These are phyloP conservation scores for Drosophila suboccidentalis DNA, from an alignment of 2,888 invertebrate species.

Conservation along the genomic window DNA sequence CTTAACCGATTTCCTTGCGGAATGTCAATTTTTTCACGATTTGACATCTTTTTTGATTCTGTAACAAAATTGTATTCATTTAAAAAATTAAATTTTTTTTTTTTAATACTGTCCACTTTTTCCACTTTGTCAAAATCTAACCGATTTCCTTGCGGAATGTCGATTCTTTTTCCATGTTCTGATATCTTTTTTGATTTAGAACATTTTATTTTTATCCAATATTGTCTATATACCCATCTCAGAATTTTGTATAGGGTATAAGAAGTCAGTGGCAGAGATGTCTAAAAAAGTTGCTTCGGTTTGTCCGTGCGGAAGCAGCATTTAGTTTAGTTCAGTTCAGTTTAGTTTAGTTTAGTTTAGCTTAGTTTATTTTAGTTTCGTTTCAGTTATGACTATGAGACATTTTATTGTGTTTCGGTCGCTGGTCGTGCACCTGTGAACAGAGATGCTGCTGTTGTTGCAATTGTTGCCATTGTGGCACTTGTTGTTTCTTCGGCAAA, in stretches of 20 bases:
- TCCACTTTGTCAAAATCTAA: no score
- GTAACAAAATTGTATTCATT: no score
- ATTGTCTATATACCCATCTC: not conserved
- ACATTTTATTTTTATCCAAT: no score
- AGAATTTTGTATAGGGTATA: not conserved
- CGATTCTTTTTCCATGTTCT: no score
- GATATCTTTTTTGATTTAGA: no score
- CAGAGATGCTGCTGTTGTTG: constrained; percentile 21
- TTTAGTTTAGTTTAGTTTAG: constrained; percentile 37
- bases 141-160: no score
- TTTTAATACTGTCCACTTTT: no score
- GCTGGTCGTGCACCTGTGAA: constrained; percentile 47
- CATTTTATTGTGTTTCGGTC: constrained; percentile 55
- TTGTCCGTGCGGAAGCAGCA: constrained; percentile 46
- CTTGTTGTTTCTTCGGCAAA: constrained; percentile 18
- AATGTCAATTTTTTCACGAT: no score
- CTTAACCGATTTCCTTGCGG: no score
- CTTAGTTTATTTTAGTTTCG: constrained; percentile 29
- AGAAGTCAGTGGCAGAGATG: constrained; percentile 14
- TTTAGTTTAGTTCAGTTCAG: constrained; percentile 44
- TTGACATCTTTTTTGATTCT: no score
- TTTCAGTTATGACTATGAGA: constrained; percentile 61
- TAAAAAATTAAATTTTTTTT: no score
- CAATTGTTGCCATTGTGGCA: constrained; percentile 22
- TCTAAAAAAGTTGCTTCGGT: constrained; percentile 59